Conservation (phyloP, 2,888 invertebrate species). For the Mesochorus sp. region DNA sequence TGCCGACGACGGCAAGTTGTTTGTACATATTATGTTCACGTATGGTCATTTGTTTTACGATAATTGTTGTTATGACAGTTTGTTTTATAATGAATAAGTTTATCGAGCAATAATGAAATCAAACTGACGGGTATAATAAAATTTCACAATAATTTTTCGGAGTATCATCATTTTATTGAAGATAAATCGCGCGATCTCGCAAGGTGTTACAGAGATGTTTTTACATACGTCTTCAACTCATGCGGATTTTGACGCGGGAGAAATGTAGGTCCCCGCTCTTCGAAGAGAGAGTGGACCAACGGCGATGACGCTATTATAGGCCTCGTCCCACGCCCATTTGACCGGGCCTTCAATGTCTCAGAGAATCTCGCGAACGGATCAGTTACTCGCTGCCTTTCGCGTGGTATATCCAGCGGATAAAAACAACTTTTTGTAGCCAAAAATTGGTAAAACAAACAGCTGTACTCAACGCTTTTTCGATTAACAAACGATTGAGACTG, state of each 20-base stretch:
- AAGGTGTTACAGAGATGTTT: not conserved
- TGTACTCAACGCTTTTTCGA: not conserved
- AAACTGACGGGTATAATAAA: slow-evolving; percentile 1
- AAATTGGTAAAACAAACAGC: too few species aligned
- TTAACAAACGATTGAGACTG: slow-evolving; percentile 21
- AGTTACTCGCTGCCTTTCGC: slow-evolving; percentile 62
- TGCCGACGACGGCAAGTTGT: slow-evolving; percentile 19
- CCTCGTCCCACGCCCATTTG: slow-evolving; percentile 68
- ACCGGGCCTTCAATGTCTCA: slow-evolving; percentile 35
- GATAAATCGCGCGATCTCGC: not conserved
- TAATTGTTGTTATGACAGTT: not conserved
- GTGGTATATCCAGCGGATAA: slow-evolving; percentile 42
- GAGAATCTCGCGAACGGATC: slow-evolving; percentile 48
- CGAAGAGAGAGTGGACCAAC: slow-evolving; percentile 69
- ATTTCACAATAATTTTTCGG: not conserved
- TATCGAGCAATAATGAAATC: slow-evolving; percentile 16
- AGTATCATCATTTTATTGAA: not conserved
- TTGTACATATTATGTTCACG: slow-evolving; percentile 57
- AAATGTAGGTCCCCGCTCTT: slow-evolving; percentile 61
- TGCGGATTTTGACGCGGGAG: slow-evolving; percentile 37
- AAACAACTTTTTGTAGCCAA: slow-evolving; percentile 9
- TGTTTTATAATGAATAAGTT: slow-evolving; percentile 30
- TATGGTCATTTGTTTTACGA: slow-evolving; percentile 17
- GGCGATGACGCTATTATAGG: slow-evolving; percentile 69
- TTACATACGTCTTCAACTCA: slow-evolving; percentile 32